phyloP scores from a whole-genome alignment of 2,888 invertebrate genomes.

The Podabrus alpinus region DNA sequence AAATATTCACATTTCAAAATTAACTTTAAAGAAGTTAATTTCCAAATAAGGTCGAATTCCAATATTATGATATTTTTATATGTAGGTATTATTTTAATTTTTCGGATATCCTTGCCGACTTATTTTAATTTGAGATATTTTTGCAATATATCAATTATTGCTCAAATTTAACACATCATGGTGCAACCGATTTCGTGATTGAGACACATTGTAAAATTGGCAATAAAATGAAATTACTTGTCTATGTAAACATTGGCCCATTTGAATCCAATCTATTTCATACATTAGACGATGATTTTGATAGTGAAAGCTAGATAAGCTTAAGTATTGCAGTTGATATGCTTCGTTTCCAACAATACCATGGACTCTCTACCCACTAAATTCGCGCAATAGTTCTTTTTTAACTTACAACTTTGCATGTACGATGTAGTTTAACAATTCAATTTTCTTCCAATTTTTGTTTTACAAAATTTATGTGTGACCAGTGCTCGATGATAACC shows the following conservation, averaged over 20 bases:
- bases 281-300: constrained; percentile 48
- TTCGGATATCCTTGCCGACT: neutral
- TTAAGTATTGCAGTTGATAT: constrained; percentile 53
- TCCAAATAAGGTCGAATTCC: neutral
- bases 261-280: constrained; percentile 42
- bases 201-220: neutral
- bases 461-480: neutral
- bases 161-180: constrained; percentile 5
- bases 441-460: neutral
- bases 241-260: constrained; percentile 25
- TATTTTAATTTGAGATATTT: neutral
- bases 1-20: neutral
- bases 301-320: constrained; percentile 57
- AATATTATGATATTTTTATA: neutral
- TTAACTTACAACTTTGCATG: neutral
- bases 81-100: neutral
- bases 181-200: constrained; percentile 1
- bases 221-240: constrained; percentile 1
- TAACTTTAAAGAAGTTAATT: neutral
- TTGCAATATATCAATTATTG: neutral
- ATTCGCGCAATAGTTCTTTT: neutral
- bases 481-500: neutral
- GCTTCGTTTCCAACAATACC: constrained; percentile 56
- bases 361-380: constrained; percentile 45
- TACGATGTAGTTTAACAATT: neutral